Evolutionary conservation across 2,888 invertebrate species (phyloP).

Genomic region (Dasysyrphus albostriatus): DNA sequence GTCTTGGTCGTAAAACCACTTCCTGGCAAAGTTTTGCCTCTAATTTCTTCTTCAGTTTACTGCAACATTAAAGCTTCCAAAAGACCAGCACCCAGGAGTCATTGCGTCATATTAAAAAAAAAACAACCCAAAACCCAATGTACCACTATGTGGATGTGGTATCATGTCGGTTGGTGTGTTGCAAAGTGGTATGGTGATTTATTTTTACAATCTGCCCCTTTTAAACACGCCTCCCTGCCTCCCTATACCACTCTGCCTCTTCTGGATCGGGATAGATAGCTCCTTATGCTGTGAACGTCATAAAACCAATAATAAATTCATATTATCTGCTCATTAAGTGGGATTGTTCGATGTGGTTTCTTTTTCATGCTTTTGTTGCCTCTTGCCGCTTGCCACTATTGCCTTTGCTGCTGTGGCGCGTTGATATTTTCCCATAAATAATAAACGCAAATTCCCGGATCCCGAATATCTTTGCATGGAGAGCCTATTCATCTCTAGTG

Average conservation of each 20-base stretch:
- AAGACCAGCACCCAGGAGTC: constrained; percentile 5
- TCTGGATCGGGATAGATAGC: constrained; percentile 59
- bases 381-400: background rate
- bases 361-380: background rate
- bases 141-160: background rate
- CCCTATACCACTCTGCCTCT: background rate
- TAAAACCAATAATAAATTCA: constrained; percentile 76
- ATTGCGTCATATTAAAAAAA: constrained; percentile 25
- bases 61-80: constrained; percentile 62
- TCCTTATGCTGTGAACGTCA: constrained; percentile 65
- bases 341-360: constrained; percentile 49
- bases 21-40: constrained; percentile 59
- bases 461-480: constrained; percentile 62
- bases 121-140: constrained; percentile 3
- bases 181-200: constrained; percentile 47
- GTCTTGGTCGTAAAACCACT: constrained; percentile 63
- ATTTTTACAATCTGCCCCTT: constrained; percentile 63
- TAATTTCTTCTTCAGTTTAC: constrained; percentile 68
- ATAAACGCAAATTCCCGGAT: constrained; percentile 66
- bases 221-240: too few relatives aligned
- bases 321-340: constrained; percentile 76
- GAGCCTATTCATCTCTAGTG: constrained; percentile 71
- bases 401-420: constrained; percentile 29
- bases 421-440: constrained; percentile 69
- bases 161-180: background rate